Conservation (phyloP, 2,113 vertebrate species). For the Catharus bicknelli region DNA sequence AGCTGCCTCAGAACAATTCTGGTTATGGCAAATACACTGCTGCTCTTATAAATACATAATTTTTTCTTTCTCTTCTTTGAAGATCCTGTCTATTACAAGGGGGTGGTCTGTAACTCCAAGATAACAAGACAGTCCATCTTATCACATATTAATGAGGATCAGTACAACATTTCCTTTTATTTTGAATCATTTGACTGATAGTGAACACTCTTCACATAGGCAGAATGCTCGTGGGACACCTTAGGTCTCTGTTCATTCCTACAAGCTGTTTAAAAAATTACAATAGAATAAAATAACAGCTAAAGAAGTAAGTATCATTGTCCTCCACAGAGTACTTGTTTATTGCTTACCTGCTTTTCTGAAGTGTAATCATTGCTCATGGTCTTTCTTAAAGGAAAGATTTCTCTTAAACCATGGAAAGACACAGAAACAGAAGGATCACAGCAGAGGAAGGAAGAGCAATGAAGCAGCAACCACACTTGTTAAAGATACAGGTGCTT, state of each 20-base stretch:
- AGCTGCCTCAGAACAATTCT: neutral
- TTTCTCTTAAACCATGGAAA: neutral
- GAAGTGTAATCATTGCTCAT: neutral
- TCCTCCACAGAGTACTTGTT: neutral
- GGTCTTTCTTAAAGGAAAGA: neutral
- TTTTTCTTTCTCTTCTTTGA: neutral
- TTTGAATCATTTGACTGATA: neutral
- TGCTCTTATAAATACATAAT: neutral
- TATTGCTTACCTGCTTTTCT: neutral
- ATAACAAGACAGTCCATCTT: neutral
- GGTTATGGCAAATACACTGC: neutral
- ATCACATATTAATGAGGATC: neutral
- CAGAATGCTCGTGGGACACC: neutral
- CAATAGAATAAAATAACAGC: neutral
- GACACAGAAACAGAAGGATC: neutral
- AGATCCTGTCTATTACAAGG: neutral
- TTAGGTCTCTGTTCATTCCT: neutral
- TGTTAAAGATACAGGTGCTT: neutral
- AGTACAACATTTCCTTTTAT: neutral
- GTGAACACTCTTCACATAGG: neutral
- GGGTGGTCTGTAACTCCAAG: neutral
- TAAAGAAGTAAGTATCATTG: neutral
- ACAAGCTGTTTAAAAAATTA: neutral
- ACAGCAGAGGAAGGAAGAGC: neutral
- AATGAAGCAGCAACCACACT: neutral